Percentiles rank a stretch among this genome's conserved stretches.
phyloP scores from a whole-genome alignment of 2,888 invertebrate genomes.

The Anorthoa munda region DNA sequence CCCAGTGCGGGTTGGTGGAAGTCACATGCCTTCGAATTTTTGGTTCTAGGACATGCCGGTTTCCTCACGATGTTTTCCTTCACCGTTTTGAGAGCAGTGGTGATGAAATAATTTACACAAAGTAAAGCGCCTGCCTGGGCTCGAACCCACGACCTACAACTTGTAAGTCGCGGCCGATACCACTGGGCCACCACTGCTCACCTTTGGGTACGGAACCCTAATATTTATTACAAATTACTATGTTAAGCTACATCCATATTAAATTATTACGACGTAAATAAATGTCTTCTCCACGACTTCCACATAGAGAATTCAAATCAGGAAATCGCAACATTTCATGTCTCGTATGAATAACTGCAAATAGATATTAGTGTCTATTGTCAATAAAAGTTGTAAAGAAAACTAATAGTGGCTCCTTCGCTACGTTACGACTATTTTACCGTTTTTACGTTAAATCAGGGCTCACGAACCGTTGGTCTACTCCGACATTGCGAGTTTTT shows the following conservation, averaged over 20 bases:
- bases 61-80: too few species aligned
- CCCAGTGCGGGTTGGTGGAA: too few species aligned
- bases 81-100: too few species aligned
- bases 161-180: too few species aligned
- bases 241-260: neutral
- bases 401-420: conserved; percentile 86
- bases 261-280: conserved; percentile 29
- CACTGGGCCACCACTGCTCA: too few species aligned
- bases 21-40: too few species aligned
- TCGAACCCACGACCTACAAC: too few species aligned
- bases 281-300: conserved; percentile 14
- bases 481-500: conserved; percentile 60
- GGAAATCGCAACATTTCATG: conserved; percentile 66
- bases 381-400: conserved; percentile 86
- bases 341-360: conserved; percentile 71
- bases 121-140: too few species aligned
- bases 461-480: conserved; percentile 72
- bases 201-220: too few species aligned
- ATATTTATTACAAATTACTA: conserved; percentile 16
- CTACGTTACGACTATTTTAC: conserved; percentile 84
- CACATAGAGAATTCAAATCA: conserved; percentile 66
- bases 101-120: too few species aligned
- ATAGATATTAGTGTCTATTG: conserved; percentile 76
- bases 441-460: conserved; percentile 80
- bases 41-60: too few species aligned